Percentiles rank a stretch among this genome's conserved stretches.
Evolutionary conservation across 2,888 invertebrate genomes (phyloP).

Genomic region (Eledona agricola): DNA sequence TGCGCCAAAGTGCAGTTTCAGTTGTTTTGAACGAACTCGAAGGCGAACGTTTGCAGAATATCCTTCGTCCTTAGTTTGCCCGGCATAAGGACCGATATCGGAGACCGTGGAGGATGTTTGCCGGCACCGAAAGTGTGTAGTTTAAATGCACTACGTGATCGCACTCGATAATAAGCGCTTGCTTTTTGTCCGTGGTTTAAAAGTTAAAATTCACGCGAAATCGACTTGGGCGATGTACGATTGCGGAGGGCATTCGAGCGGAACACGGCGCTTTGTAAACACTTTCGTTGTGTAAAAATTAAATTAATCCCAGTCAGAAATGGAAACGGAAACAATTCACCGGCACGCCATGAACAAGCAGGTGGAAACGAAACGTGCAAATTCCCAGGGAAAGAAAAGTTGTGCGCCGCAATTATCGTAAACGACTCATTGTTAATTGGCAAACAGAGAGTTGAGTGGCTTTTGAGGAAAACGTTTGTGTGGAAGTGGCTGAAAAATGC

Average conservation of each 20-base stretch:
- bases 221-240: conserved; percentile 10
- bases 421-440: conserved; percentile 50
- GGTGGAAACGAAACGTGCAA: too few species aligned
- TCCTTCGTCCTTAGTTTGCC: conserved; percentile 6
- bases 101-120: conserved; percentile 36
- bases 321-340: too few species aligned
- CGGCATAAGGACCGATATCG: conserved; percentile 28
- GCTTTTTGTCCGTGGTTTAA: conserved; percentile 23
- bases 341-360: too few species aligned
- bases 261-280: conserved; percentile 24
- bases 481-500: conserved; percentile 42
- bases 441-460: conserved; percentile 44
- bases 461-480: conserved; percentile 37
- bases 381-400: too few species aligned
- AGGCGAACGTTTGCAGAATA: conserved; percentile 23
- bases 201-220: conserved; percentile 24
- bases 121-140: conserved; percentile 42
- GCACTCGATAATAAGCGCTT: conserved; percentile 38
- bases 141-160: conserved; percentile 46
- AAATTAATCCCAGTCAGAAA: conserved; percentile 7
- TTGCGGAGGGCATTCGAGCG: conserved; percentile 21
- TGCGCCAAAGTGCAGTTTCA: conserved; percentile 30
- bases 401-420: conserved; percentile 39
- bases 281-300: conserved; percentile 8
- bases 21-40: conserved; percentile 27